phyloP scores from a whole-genome alignment of 2,888 invertebrate species.

The Iselma pallidipennis region DNA sequence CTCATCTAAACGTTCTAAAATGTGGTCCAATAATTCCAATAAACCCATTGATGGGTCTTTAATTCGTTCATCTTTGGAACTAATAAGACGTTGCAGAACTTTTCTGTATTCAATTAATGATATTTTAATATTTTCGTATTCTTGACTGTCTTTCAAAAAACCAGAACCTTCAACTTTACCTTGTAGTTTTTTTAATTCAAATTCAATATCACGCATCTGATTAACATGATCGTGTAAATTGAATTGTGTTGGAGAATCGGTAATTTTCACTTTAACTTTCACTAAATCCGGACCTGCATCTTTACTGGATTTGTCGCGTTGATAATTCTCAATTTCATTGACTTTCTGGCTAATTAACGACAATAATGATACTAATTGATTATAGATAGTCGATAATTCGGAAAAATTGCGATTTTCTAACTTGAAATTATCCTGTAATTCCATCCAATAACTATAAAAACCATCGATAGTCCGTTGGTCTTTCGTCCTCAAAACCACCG shows the following conservation, averaged over 20 bases:
- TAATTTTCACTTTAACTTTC: slow-evolving; percentile 4
- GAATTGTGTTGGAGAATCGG: background rate
- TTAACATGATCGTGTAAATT: too few relatives aligned
- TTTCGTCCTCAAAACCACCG: slow-evolving; percentile 4
- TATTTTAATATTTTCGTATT: slow-evolving; percentile 4
- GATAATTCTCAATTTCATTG: background rate
- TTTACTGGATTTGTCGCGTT: background rate
- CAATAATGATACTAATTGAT: background rate
- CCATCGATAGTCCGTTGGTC: background rate
- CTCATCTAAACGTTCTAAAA: background rate
- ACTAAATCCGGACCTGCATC: slow-evolving; percentile 3
- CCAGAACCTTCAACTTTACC: background rate
- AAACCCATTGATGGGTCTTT: background rate
- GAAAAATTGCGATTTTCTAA: background rate
- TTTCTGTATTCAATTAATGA: background rate
- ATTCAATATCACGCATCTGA: slow-evolving; percentile 5
- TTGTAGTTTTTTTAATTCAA: slow-evolving; percentile 6
- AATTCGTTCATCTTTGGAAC: slow-evolving; percentile 1
- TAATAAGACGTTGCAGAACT: background rate
- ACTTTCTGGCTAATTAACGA: background rate
- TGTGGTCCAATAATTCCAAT: slow-evolving; percentile 5
- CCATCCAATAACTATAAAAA: background rate
- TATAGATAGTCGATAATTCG: background rate
- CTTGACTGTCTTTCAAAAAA: slow-evolving; percentile 9
- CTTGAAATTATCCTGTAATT: background rate